phyloP scores from a whole-genome alignment of 2,888 invertebrate genomes.

The Caenorhabditis drosophilae region DNA sequence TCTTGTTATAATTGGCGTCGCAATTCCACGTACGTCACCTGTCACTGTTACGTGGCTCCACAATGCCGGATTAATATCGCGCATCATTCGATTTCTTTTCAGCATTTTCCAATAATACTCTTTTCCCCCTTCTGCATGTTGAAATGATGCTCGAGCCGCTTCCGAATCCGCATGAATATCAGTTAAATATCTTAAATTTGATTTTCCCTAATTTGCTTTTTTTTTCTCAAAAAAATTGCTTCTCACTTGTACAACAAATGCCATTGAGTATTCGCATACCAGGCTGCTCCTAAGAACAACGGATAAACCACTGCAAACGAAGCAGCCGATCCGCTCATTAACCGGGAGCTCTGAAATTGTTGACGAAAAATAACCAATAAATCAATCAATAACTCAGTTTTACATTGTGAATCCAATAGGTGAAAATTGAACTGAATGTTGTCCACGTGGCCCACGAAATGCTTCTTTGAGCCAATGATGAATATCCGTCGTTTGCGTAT shows the following conservation, averaged over 20 bases:
- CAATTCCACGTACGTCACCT: slow-evolving; percentile 58
- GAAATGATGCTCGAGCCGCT: slow-evolving; percentile 55
- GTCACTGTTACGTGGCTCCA: slow-evolving; percentile 54
- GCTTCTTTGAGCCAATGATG: slow-evolving; percentile 56
- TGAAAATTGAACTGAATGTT: slow-evolving; percentile 58
- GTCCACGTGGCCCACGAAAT: slow-evolving; percentile 64
- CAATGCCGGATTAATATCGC: slow-evolving; percentile 44
- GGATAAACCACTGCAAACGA: slow-evolving; percentile 56
- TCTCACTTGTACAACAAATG: slow-evolving; percentile 56
- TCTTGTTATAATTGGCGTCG: slow-evolving; percentile 56
- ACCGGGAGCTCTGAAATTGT: slow-evolving; percentile 27
- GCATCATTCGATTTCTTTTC: slow-evolving; percentile 55
- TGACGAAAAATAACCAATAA: background rate
- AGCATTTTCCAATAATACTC: slow-evolving; percentile 65
- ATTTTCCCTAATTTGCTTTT: no score
- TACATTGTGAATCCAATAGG: slow-evolving; percentile 61
- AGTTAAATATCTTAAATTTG: slow-evolving; percentile 58
- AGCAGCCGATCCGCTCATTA: slow-evolving; percentile 46
- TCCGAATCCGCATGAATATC: slow-evolving; percentile 61
- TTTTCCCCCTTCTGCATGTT: slow-evolving; percentile 63
- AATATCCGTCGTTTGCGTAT: slow-evolving; percentile 59
- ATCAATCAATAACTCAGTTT: background rate
- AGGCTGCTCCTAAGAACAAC: slow-evolving; percentile 48
- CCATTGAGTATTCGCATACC: slow-evolving; percentile 58
- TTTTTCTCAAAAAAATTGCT: background rate